Conservation (phyloP, 2,888 invertebrate genomes). For the Dascillus cervinus region DNA sequence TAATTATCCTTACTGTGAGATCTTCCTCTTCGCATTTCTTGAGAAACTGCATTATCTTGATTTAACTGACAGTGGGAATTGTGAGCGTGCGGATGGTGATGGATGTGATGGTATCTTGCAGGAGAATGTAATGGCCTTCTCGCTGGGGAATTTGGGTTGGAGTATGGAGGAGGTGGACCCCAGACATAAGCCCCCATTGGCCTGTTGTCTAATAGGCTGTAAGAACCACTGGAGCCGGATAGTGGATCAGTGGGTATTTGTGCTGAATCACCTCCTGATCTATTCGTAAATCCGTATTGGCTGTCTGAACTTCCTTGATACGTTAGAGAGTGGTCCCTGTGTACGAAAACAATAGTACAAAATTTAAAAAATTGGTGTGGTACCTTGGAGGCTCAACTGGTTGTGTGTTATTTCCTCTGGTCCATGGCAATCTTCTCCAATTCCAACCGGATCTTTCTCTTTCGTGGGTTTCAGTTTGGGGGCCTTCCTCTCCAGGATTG, state of each 20-base stretch:
- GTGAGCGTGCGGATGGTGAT: slow-evolving; percentile 22
- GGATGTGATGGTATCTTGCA: not conserved
- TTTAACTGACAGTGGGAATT: slow-evolving; percentile 42
- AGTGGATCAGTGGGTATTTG: slow-evolving; percentile 31
- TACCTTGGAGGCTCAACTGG: slow-evolving; percentile 31
- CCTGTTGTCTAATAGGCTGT: slow-evolving; percentile 52
- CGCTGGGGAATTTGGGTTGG: slow-evolving; percentile 68
- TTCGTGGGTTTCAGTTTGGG: slow-evolving; percentile 25
- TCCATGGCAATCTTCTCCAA: slow-evolving; percentile 69
- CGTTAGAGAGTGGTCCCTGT: slow-evolving; percentile 44
- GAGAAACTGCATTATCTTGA: slow-evolving; percentile 33
- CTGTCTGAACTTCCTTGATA: slow-evolving; percentile 72
- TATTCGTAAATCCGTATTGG: slow-evolving; percentile 68
- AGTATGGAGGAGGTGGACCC: slow-evolving; percentile 87
- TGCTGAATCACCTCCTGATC: slow-evolving; percentile 35
- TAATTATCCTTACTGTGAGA: slow-evolving; percentile 45
- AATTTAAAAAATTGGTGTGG: not conserved
- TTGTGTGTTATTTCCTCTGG: slow-evolving; percentile 46
- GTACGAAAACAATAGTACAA: slow-evolving; percentile 2
- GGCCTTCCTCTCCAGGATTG: slow-evolving; percentile 59
- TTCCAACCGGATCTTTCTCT: slow-evolving; percentile 49
- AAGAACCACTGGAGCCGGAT: slow-evolving; percentile 43
- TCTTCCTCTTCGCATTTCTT: slow-evolving; percentile 29
- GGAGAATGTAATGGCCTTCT: slow-evolving; percentile 35
- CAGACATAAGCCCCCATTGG: slow-evolving; percentile 56